These are phyloP conservation scores for Lucilia sericata DNA, from an alignment of 1,140 invertebrate genomes.

Conservation along the genomic window DNA sequence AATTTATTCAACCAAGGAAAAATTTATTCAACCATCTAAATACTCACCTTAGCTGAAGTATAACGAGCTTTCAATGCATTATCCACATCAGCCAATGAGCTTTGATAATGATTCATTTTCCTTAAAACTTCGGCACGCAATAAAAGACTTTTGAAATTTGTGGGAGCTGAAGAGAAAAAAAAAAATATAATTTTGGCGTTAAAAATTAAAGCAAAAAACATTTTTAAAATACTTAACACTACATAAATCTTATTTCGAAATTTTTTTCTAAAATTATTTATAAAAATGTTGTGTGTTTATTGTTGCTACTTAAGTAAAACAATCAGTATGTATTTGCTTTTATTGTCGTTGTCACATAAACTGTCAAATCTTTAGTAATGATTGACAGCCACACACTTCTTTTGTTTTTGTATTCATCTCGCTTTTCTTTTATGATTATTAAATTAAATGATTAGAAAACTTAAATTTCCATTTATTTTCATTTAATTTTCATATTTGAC, in stretches of 20 bases:
- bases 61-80: constrained; percentile 75
- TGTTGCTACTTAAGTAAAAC: background rate
- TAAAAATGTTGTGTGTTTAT: too few relatives aligned
- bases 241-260: constrained; percentile 11
- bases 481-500: background rate
- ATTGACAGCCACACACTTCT: constrained; percentile 28
- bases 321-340: background rate
- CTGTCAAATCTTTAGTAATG: constrained; percentile 14
- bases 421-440: background rate
- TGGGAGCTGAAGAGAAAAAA: constrained; percentile 73
- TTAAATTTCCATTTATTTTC: constrained; percentile 43
- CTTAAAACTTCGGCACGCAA: constrained; percentile 77
- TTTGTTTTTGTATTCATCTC: background rate
- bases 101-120: constrained; percentile 74
- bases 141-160: constrained; percentile 77
- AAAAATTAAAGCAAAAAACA: constrained; percentile 3
- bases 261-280: background rate
- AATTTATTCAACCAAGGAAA: background rate
- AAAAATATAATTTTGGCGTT: constrained; percentile 27
- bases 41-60: constrained; percentile 79
- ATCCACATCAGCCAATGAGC: constrained; percentile 79
- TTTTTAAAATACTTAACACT: constrained; percentile 33
- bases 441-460: constrained; percentile 24
- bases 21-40: background rate
- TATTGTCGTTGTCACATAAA: background rate